Evolutionary conservation across 2,888 invertebrate genomes (phyloP).

Genomic region (Bembecia ichneumoniformis): DNA sequence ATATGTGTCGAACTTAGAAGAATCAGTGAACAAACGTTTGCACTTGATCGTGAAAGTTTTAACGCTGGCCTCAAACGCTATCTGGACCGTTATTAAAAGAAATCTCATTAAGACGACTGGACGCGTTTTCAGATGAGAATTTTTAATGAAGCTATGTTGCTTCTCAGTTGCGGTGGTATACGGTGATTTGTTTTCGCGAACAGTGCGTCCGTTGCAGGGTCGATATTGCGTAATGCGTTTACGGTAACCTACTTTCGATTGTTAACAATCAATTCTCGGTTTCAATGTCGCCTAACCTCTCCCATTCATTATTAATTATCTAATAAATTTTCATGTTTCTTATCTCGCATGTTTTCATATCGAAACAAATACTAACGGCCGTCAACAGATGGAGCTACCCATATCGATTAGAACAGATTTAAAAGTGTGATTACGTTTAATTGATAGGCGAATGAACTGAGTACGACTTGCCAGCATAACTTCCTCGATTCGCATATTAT

Average conservation of each 20-base stretch:
- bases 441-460: background rate
- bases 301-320: too few relatives aligned
- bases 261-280: slow-evolving; percentile 14
- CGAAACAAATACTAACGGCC: background rate
- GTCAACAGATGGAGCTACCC: background rate
- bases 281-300: slow-evolving; percentile 18
- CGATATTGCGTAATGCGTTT: slow-evolving; percentile 35
- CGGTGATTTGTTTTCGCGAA: slow-evolving; percentile 17
- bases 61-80: slow-evolving; percentile 55
- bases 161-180: too few relatives aligned
- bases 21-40: slow-evolving; percentile 41
- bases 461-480: background rate
- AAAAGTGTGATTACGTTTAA: background rate
- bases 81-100: slow-evolving; percentile 58
- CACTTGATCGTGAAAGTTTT: slow-evolving; percentile 68
- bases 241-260: slow-evolving; percentile 43
- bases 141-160: too few relatives aligned
- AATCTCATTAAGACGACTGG: slow-evolving; percentile 25
- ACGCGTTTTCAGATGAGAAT: too few relatives aligned
- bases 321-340: too few relatives aligned
- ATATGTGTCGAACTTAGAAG: slow-evolving; percentile 38
- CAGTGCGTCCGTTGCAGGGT: slow-evolving; percentile 29
- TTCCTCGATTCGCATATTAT: background rate
- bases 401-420: background rate
- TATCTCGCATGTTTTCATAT: too few relatives aligned